Base-by-base conservation (phyloP, 2,888 invertebrate genomes). In the Tholera decimalis region DNA sequence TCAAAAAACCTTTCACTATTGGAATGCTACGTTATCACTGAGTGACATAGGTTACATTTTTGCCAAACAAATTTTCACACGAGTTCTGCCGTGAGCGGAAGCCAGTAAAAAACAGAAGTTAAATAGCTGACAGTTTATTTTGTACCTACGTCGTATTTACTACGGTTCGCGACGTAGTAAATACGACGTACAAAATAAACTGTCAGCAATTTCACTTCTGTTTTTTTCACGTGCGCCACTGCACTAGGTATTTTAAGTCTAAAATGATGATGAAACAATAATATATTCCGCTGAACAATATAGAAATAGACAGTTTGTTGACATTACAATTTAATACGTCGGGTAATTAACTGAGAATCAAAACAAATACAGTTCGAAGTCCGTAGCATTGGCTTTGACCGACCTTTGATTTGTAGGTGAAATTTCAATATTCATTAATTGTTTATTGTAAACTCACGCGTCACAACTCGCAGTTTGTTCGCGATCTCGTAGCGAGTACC, bases 381-480 rank as follows among this genome's bases (percentile, higher is more conserved):
- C 74, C 54, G 57, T 6, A 49, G 8, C 22, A 46, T 46, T 26
- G 13, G 8, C 20, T 44, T 7, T 1, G 24, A 35, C 9, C 60
- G 53, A 74, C 73, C 74, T 74, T 74, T 74, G 78, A 54, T 54
- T 66, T 56, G 4, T 62, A 54, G 43, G 47, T 70, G 56, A 70
- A 73, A 69, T 55, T 69, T 7, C 22, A 35, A 37, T 50, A 41
- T 43, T 41, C 41, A 51, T 66, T 66, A 9, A 33, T 30, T 67
- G 43, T 54, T 67, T 58, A 53, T 18, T 20, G n/a, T 41, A 39
- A n/a, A 51, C 47, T 30, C 68, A 57, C 9, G 49, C 35, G 69
- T n/a, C 43, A 41, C 15, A 24, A 20, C 30, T 18, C 7, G 33
- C 0, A 72, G 71, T 72, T 43, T 30, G 11, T 2, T 51, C 20